Percentiles rank a stretch among this genome's conserved stretches.
Conservation (phyloP, 1,140 invertebrate genomes). For the Drosophila nebulosa region DNA sequence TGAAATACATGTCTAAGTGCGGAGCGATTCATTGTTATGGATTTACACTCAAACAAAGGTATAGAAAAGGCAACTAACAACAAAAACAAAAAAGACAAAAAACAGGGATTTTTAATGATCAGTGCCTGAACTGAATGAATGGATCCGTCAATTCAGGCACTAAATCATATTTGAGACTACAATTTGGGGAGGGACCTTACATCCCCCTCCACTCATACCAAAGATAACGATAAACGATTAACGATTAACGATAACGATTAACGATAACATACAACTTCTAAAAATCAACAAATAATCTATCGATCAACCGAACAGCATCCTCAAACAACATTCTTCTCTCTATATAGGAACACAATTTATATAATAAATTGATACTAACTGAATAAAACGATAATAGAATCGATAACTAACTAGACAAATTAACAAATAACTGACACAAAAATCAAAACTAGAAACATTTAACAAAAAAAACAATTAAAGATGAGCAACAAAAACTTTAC, state of each 20-base stretch:
- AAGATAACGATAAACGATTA: conserved; percentile 52
- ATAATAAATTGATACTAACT: neutral
- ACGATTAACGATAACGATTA: conserved; percentile 54
- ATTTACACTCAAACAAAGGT: neutral
- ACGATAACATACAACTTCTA: conserved; percentile 8
- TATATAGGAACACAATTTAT: neutral
- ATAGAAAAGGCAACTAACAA: neutral
- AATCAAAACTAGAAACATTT: neutral
- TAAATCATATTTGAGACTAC: conserved; percentile 33
- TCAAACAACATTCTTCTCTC: neutral
- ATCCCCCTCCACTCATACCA: conserved; percentile 33
- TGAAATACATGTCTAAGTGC: conserved; percentile 76
- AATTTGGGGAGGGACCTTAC: conserved; percentile 20
- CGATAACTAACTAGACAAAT: neutral
- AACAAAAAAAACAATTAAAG: neutral
- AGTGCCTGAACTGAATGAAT: conserved; percentile 9
- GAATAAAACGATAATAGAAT: neutral
- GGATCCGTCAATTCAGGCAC: neutral
- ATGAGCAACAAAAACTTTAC: neutral
- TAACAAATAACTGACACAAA: neutral
- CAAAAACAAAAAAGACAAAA: conserved; percentile 11
- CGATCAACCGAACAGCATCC: neutral
- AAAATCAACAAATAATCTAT: neutral
- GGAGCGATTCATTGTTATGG: neutral
- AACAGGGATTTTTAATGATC: conserved; percentile 47